Conservation (phyloP, 2,797 vertebrate genomes). For the Urosaurus nigricauda region DNA sequence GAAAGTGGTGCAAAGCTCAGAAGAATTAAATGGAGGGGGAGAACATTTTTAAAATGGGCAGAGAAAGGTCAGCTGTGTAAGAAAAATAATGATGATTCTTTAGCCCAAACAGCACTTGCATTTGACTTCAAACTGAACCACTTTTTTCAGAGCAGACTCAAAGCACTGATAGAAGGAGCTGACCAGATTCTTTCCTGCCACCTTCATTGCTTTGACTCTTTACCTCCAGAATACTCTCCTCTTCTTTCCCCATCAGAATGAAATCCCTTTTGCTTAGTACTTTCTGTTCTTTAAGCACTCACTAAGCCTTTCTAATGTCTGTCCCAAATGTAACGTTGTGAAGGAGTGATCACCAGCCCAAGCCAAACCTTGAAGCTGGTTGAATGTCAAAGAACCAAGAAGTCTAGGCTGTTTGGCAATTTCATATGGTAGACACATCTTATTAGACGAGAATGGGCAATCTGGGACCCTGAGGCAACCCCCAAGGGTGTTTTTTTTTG, state of each 20-base stretch:
- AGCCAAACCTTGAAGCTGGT: neutral
- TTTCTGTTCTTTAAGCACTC: neutral
- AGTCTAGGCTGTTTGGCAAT: neutral
- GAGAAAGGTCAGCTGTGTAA: slow-evolving; percentile 11
- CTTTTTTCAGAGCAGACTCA: neutral
- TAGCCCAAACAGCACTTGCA: neutral
- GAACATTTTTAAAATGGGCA: neutral
- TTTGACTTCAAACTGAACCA: neutral
- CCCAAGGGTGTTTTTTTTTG: too few species aligned
- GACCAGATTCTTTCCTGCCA: neutral
- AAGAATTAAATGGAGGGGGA: slow-evolving; percentile 26
- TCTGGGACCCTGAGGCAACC: too few species aligned
- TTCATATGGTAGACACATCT: neutral
- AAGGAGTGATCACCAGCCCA: too few species aligned
- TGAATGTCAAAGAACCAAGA: neutral
- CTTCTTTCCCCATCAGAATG: neutral
- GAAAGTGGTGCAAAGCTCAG: slow-evolving; percentile 9
- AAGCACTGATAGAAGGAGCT: neutral
- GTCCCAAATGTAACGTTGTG: too few species aligned
- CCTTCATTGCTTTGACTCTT: neutral
- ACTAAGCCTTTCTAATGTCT: neutral
- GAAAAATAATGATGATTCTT: neutral
- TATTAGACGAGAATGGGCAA: too few species aligned
- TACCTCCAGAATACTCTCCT: neutral
- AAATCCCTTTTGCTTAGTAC: neutral